Conservation (phyloP, 1,140 invertebrate species). For the Mycetomoellerius zeteki region DNA sequence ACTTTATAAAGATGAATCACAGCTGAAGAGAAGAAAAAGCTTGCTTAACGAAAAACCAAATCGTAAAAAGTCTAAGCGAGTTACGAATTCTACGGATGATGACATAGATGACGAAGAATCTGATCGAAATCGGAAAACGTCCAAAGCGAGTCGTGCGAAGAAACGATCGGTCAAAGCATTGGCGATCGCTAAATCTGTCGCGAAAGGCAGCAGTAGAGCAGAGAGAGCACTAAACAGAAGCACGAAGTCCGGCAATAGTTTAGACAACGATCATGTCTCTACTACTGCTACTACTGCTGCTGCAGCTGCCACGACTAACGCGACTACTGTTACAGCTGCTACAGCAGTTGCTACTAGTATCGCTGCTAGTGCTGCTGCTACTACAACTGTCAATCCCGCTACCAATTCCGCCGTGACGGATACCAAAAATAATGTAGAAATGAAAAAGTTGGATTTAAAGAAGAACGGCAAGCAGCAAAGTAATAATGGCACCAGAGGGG, state of each 20-base stretch:
- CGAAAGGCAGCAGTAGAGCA: conserved; percentile 83
- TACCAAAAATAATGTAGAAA: conserved; percentile 70
- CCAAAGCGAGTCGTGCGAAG: conserved; percentile 78
- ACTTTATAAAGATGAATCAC: conserved; percentile 92
- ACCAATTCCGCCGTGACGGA: conserved; percentile 39
- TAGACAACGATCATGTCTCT: conserved; percentile 63
- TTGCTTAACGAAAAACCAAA: conserved; percentile 80
- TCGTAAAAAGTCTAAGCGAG: conserved; percentile 78
- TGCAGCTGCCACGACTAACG: conserved; percentile 56
- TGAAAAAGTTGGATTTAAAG: conserved; percentile 74
- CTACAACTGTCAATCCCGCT: conserved; percentile 45
- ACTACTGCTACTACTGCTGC: conserved; percentile 53
- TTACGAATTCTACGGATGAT: conserved; percentile 70
- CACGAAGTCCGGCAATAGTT: conserved; percentile 68
- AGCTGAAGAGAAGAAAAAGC: conserved; percentile 90
- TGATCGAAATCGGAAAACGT: conserved; percentile 71
- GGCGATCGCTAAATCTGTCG: conserved; percentile 82
- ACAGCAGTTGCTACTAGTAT: conserved; percentile 40
- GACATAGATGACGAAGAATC: conserved; percentile 68
- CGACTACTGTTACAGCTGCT: conserved; percentile 54
- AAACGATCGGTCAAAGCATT: conserved; percentile 81
- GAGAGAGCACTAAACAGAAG: conserved; percentile 83
- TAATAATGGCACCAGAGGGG: conserved; percentile 70
- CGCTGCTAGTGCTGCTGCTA: conserved; percentile 52
- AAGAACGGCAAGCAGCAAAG: conserved; percentile 73